Base-by-base conservation (phyloP, 2,113 vertebrate species). In the Coreoperca whiteheadi region DNA sequence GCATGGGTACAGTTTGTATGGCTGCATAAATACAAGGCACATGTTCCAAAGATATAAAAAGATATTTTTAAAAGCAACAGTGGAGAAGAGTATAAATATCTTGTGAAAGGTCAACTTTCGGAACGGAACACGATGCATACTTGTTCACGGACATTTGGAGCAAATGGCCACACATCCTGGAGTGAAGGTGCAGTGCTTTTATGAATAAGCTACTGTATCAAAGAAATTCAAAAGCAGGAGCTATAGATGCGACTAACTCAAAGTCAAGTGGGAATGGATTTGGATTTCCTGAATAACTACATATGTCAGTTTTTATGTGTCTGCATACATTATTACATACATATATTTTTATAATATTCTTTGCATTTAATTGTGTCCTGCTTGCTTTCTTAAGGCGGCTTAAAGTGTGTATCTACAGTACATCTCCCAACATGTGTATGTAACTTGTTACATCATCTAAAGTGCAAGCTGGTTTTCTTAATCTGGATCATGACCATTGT, bases 81-180 rank as follows among this genome's bases (percentile, higher is more conserved):
- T 25, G 12, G n/a, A 20, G n/a, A 73, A 28, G 14, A 30, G 37
- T 30, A 4, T 25, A 12, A 18, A 46, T 16, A 46, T 37, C 34
- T 32, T 32, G 4, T 20, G 16, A 60, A 12, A 21, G 18, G 25
- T 60, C n/a, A 32, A 23, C 6, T 61, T 46, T 54, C 34, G 63
- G n/a, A 48, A 6, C 12, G 10, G 20, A 65, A 6, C 39, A 50
- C 10, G 39, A 59, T 21, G 64, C 4, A 28, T 1, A 10, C 14
- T 10, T 41, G 23, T 25, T 76, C 14, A 76, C 39, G 23, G 60
- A 39, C 21, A 82, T 83, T 50, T 43, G 16, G 46, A 63, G 20
- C 41, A 14, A 59, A 63, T 9, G 18, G 68, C 23, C 25, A 51
- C n/a, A 4, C 23, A 46, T 41, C 11, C 41, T 71, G 67, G 34